These are phyloP conservation scores for Aselliscus stoliczkanus DNA, from an alignment of 2,797 vertebrate genomes.

Conservation along the genomic window DNA sequence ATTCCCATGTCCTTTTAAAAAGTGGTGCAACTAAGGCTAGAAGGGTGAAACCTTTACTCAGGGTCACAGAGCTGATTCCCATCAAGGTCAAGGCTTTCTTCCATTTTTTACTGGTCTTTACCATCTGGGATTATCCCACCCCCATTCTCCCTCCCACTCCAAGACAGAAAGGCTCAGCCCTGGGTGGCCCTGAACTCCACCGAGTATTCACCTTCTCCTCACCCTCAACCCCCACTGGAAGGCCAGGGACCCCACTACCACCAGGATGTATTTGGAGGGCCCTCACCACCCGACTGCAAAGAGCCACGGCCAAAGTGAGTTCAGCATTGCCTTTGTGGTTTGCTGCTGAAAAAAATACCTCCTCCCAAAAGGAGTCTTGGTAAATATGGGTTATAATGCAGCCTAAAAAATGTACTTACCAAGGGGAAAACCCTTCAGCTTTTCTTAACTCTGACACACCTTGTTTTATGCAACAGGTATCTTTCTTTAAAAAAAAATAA, in stretches of 20 bases:
- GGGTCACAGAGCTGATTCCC: background rate
- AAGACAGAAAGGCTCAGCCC: background rate
- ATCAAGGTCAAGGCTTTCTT: background rate
- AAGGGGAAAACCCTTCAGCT: background rate
- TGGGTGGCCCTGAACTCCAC: background rate
- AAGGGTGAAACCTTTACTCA: background rate
- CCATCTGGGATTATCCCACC: background rate
- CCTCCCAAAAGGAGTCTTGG: background rate
- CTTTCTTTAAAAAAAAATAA: background rate
- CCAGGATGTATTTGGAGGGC: background rate
- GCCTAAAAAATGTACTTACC: background rate
- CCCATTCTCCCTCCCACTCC: too few species aligned
- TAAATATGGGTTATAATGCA: background rate
- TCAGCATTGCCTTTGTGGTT: background rate
- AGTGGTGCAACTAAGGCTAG: background rate
- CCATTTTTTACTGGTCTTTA: background rate
- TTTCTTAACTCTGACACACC: background rate
- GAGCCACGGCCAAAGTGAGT: background rate
- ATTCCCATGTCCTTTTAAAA: background rate
- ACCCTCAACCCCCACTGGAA: background rate
- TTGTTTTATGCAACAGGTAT: conserved; percentile 29
- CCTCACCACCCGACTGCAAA: accelerated
- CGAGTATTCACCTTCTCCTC: background rate
- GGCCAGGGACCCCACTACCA: background rate
- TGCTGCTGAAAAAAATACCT: background rate